Base-by-base conservation (phyloP, 2,888 invertebrate species). In the Schizotus pectinicornis region DNA sequence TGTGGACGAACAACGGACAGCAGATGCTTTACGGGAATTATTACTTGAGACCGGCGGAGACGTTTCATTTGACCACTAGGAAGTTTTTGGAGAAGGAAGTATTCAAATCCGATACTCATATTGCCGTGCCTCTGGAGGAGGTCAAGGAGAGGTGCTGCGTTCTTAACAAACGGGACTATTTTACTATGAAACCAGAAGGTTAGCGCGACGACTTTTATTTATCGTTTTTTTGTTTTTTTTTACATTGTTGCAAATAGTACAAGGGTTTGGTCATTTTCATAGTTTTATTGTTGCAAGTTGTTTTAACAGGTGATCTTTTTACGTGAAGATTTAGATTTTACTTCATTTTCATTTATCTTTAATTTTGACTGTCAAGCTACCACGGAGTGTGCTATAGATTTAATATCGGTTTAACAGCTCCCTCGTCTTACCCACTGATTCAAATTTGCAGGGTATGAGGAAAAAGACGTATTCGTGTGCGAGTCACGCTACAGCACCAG, bases 51-150 rank as follows among this genome's bases (percentile, higher is more conserved):
- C 98, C 98, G 0, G 91, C 92, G 71, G 98, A 99, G 80, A 99
- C 99, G 0, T 98, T 90, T 81, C 98, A 99, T 80, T 86, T 96
- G 6, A 91, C 95, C 7, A 95, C 95, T 0, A 86, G 98, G 68
- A 96, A 95, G 80, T 99, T 99, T 80, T 84, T 98, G 0, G 94
- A 97, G 70, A 95, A 95, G 80, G 98, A 98, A 77, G 92, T 99
- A 42, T 98, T 99, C 78, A 94, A 96, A 79, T 97, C 95, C 57
- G 96, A 96, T 70, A 87, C 90, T 49, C 91, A 92, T 67, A 89
- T 92, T 67, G 89, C 91, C 1, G 86, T 94, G 30, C 92, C 94
- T 0, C 82, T 97, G 66, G 90, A 90, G 58, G 91, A 94, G 71
- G 88, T 98, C 7, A 82, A 89, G 12, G 96, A 95, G 2, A 88